Evolutionary conservation across 2,113 vertebrate species (phyloP), one percentile per base, ranked within the genome.

Genomic region (Scytalopus superciliaris): DNA sequence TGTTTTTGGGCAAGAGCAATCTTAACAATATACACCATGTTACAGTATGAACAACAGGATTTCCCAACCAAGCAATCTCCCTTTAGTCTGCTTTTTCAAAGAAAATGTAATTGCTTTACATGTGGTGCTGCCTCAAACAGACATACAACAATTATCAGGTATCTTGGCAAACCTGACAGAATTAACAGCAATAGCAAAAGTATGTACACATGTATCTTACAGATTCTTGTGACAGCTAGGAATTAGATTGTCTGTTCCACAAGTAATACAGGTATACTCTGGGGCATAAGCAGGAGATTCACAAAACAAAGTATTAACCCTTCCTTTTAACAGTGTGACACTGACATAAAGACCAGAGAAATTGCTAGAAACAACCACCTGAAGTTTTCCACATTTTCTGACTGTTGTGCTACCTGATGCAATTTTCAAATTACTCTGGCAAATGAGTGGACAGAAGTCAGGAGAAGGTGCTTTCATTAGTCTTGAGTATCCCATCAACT

Each of bases 1-100:
- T 56, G 19, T 19, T 64, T 83, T 47, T 59, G 24, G 22, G 76
- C 19, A 68, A 39, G 6, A 64, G 10, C 18, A 52, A 24, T 50
- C 74, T 60, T 57, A 89, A 63, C 35, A 74, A 55, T 8, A 80
- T 76, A 63, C n/a, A 53, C 10, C 8, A 19, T 5, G 18, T 27
- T 42, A 52, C 21, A 84, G 14, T 17, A 69, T 0, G 0, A 5
- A 39, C 15, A 16, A n/a, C 0, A 68, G 12, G 19, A 64, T 37
- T 85, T 82, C 40, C 21, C 25, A 88, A 24, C 7, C 16, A 52
- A 83, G 6, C 4, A 44, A 39, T 37, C 57, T 56, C 8, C 66
- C 35, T 67, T 55, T 55, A 57, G 60, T 44, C 12, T 70, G 69
- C 30, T 84, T 9, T 49, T 79, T 50, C 56, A 77, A 89, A 89